These are phyloP conservation scores for Brachycybe producta DNA, from an alignment of 2,888 invertebrate genomes.

Conservation along the genomic window DNA sequence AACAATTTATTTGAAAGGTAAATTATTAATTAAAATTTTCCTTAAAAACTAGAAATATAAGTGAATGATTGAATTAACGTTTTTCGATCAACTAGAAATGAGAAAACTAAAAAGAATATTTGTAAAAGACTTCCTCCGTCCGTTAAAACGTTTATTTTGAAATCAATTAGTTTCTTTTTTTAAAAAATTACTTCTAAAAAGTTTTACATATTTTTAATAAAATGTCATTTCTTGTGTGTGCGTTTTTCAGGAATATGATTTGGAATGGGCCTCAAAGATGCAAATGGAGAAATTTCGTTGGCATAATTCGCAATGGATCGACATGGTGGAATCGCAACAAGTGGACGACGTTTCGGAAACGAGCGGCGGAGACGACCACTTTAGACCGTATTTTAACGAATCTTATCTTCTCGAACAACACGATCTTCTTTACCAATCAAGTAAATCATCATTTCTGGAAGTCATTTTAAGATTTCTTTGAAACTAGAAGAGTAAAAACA, in stretches of 20 bases:
- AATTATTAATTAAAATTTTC: no score
- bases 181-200: no score
- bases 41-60: no score
- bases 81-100: no score
- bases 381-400: conserved; percentile 22
- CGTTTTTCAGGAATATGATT: conserved; percentile 50
- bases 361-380: conserved; percentile 22
- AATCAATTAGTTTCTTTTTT: no score
- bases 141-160: no score
- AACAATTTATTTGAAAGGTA: no score
- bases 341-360: conserved; percentile 22
- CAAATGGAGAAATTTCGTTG: conserved; percentile 91
- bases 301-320: conserved; percentile 96
- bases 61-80: no score
- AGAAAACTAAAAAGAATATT: no score
- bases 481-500: no score
- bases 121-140: no score
- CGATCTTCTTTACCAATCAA: conserved; percentile 12
- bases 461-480: neutral
- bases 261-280: conserved; percentile 85
- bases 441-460: neutral
- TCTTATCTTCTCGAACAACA: conserved; percentile 22
- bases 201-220: neutral
- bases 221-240: neutral
- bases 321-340: conserved; percentile 62